Conservation (phyloP, 2,888 invertebrate species). For the Tortricodes alternella region DNA sequence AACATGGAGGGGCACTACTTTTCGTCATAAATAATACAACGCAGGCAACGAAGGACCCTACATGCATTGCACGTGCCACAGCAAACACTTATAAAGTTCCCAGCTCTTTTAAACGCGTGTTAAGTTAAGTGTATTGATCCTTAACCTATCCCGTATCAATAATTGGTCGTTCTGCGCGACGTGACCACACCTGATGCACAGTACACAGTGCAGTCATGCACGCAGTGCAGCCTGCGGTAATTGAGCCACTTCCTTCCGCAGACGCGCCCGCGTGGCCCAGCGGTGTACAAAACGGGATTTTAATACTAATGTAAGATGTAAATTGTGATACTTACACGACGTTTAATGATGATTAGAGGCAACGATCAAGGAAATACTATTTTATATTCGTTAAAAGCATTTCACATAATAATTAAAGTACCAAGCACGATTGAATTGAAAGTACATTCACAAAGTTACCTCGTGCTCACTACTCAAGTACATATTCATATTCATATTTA, state of each 20-base stretch:
- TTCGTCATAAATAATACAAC: too few relatives aligned
- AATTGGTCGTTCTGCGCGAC: constrained; percentile 40
- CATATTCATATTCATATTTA: too few relatives aligned
- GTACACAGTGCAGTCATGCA: constrained; percentile 44
- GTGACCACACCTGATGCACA: constrained; percentile 49
- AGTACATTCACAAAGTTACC: too few relatives aligned
- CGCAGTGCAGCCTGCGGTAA: constrained; percentile 57
- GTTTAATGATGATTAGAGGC: too few relatives aligned
- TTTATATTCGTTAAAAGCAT: too few relatives aligned
- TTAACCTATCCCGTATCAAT: constrained; percentile 24
- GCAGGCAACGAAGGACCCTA: too few relatives aligned
- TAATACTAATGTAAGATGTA: constrained; percentile 25
- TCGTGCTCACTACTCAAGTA: too few relatives aligned
- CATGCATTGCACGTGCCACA: not conserved
- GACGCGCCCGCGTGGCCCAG: constrained; percentile 42
- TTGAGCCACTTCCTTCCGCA: constrained; percentile 77
- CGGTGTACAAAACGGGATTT: constrained; percentile 47
- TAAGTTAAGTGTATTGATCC: constrained; percentile 7
- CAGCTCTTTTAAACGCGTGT: not conserved
- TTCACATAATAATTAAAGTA: too few relatives aligned
- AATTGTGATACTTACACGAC: not conserved
- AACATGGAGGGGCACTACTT: too few relatives aligned
- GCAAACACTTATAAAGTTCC: not conserved
- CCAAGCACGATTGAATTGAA: too few relatives aligned
- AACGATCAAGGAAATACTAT: too few relatives aligned